Base-by-base conservation (phyloP, 2,888 invertebrate genomes). In the Pilophorus perplexus region DNA sequence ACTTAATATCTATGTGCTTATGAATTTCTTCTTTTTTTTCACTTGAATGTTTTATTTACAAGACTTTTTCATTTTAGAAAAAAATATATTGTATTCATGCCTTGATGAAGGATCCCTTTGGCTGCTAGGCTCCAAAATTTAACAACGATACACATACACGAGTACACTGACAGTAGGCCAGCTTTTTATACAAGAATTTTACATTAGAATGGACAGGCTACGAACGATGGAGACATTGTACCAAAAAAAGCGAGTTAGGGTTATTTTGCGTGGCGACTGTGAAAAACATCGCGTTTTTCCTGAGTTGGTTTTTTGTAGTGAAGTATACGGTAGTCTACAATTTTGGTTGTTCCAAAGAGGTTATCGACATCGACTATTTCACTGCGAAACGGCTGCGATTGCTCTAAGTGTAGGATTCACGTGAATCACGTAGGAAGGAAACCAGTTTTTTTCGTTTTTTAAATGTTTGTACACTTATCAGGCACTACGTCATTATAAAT, bases 1-100 rank as follows among this genome's bases (percentile, higher is more conserved):
- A 40, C 57, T 66, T 64, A 64, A 64, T 25, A 54, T 28, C 66
- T 66, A 66, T 57, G 66, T 66, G 66, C 66, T 66, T 27, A 64
- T 28, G 65, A 59, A 54, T 42, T 27, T 64, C 38, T 50, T 50
- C 23, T 27, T 38, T 66, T 60, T 50, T 20, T 12, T 64, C 37
- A 64, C 27, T 33, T 64, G 20, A 62, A 33, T 46, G 48, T 38
- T 25, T n/a, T 64, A 44, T 38, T 22, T 64, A 44, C 40, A 54
- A 50, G 52, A 18, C 25, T 38, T 50, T 44, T 50, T 52, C 52
- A 38, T 38, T 64, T 50, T 64, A 64, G 64, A 52, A 64, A 64
- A 64, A 64, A 64, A 64, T 64, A 64, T 64, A 64, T 14, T 59
- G 59, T 59, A 59, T 59, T 16, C 44, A 42, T 42, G 59, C 59